phyloP scores from a whole-genome alignment of 1,140 invertebrate genomes.

The Hyles vespertilio region DNA sequence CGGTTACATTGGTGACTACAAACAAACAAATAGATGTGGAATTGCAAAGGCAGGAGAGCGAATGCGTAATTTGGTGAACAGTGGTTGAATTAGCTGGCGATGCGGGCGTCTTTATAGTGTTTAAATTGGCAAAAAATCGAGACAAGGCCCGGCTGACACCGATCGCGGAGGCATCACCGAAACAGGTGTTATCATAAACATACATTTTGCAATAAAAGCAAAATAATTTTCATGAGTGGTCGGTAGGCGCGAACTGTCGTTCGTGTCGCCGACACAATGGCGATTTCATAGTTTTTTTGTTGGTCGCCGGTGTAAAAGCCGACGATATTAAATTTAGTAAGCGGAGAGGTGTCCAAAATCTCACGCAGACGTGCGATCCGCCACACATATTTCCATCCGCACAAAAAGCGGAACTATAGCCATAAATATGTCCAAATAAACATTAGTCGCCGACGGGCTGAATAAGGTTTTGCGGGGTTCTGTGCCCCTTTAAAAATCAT shows the following conservation, averaged over 20 bases:
- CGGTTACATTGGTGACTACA: too few species aligned
- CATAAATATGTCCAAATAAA: slow-evolving; percentile 76
- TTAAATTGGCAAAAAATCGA: slow-evolving; percentile 75
- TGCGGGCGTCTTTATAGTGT: slow-evolving; percentile 72
- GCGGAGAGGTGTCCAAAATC: slow-evolving; percentile 74
- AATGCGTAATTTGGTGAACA: slow-evolving; percentile 68
- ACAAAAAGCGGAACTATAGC: slow-evolving; percentile 75
- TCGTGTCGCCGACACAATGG: slow-evolving; percentile 73
- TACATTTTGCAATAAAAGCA: slow-evolving; percentile 74
- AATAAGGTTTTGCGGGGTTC: slow-evolving; percentile 47
- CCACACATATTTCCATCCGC: slow-evolving; percentile 72
- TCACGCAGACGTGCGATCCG: slow-evolving; percentile 74
- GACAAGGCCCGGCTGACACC: slow-evolving; percentile 68
- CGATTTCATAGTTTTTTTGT: slow-evolving; percentile 67
- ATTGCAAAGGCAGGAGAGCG: slow-evolving; percentile 22
- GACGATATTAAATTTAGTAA: slow-evolving; percentile 75
- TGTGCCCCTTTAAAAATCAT: slow-evolving; percentile 18
- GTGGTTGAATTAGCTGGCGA: slow-evolving; percentile 70
- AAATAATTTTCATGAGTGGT: slow-evolving; percentile 74
- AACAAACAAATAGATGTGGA: slow-evolving; percentile 10
- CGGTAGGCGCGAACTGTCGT: slow-evolving; percentile 71
- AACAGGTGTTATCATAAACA: slow-evolving; percentile 76
- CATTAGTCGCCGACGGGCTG: slow-evolving; percentile 62
- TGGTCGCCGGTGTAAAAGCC: slow-evolving; percentile 63
- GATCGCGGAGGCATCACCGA: slow-evolving; percentile 71